Conservation (phyloP, 2,113 vertebrate genomes). For the Caloenas nicobarica region DNA sequence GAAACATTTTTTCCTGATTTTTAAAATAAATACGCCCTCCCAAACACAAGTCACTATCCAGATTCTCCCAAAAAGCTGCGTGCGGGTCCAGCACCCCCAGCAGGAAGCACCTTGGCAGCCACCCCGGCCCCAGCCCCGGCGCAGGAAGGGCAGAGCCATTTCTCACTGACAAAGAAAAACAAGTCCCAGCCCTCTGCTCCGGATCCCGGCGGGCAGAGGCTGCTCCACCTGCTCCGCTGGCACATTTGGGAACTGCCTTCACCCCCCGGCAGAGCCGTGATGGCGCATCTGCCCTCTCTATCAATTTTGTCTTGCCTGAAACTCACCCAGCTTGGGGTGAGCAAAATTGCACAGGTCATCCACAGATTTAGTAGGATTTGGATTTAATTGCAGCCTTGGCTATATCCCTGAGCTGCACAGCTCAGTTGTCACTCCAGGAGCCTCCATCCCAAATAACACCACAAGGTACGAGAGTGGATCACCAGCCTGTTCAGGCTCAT, state of each 20-base stretch:
- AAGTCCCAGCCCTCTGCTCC: background rate
- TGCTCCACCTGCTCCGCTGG: conserved; percentile 5
- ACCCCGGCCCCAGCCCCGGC: background rate
- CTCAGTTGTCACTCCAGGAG: background rate
- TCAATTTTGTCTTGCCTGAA: background rate
- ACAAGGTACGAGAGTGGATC: background rate
- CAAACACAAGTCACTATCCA: background rate
- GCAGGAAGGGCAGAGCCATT: conserved; percentile 58
- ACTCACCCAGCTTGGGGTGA: accelerated
- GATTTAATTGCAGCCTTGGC: background rate
- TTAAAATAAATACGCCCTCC: too few relatives aligned
- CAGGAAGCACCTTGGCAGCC: conserved; percentile 70
- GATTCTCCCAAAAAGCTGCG: background rate
- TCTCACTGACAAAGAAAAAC: conserved; percentile 65
- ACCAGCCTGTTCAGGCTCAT: background rate
- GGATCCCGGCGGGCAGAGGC: background rate
- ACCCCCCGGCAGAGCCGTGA: accelerated
- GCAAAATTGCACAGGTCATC: background rate
- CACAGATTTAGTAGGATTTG: background rate
- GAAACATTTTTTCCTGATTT: background rate
- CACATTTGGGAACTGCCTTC: background rate
- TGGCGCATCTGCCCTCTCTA: background rate
- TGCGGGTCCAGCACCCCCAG: background rate
- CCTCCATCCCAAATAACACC: background rate
- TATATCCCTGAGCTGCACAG: background rate